Evolutionary conservation across 2,797 vertebrate genomes (phyloP).

Genomic region (Octomys mimax): DNA sequence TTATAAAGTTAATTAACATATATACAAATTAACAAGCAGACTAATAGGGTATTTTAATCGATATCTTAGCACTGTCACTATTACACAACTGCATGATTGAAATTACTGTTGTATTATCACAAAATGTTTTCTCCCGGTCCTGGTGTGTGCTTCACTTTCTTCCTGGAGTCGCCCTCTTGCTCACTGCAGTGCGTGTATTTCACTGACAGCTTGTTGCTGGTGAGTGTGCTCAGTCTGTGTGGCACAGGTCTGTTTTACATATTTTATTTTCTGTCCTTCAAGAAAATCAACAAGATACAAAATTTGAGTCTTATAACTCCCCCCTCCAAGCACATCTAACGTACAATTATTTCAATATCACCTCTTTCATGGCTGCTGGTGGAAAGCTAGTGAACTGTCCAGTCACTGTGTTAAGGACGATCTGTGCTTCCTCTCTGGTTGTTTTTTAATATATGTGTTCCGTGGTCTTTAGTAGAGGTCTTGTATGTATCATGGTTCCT

Average conservation of each 20-base stretch:
- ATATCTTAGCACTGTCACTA: background rate
- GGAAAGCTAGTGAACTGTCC: background rate
- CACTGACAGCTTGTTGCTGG: background rate
- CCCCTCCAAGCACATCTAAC: background rate
- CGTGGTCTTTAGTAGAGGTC: background rate
- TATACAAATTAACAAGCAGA: background rate
- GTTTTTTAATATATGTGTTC: background rate
- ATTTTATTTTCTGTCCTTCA: background rate
- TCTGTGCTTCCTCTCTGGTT: background rate
- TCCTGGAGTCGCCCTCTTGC: background rate
- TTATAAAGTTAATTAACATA: background rate
- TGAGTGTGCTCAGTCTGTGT: background rate
- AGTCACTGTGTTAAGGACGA: background rate
- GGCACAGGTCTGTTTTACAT: background rate
- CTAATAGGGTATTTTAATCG: background rate
- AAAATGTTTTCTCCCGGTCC: background rate
- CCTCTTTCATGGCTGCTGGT: background rate
- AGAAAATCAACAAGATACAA: background rate
- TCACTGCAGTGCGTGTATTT: background rate
- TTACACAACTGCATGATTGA: background rate
- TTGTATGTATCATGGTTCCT: background rate
- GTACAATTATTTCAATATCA: background rate
- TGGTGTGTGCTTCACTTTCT: background rate
- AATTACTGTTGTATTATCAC: background rate
- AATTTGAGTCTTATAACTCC: background rate